phyloP scores from a whole-genome alignment of 2,113 vertebrate genomes.

The Dromaius novaehollandiae region DNA sequence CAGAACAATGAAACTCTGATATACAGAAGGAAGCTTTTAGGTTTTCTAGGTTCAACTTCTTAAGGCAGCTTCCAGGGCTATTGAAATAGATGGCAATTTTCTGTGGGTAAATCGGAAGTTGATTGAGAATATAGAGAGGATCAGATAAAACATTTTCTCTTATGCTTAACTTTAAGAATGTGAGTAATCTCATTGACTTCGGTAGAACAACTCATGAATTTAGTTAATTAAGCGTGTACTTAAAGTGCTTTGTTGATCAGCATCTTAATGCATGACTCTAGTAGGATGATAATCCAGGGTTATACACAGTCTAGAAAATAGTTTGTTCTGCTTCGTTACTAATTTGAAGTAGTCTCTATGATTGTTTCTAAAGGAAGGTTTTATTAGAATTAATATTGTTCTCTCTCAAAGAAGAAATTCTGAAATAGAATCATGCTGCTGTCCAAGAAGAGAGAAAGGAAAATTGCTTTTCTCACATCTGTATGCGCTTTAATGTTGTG shows the following conservation, averaged over 20 bases:
- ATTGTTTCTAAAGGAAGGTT: not conserved
- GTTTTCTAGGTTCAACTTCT: not conserved
- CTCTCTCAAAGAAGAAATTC: not conserved
- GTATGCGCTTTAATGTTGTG: not conserved
- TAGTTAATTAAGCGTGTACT: not conserved
- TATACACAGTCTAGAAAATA: not conserved
- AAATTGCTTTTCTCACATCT: not conserved
- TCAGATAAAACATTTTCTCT: not conserved
- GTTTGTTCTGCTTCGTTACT: not conserved
- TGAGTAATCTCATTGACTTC: not conserved
- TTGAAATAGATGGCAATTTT: not conserved
- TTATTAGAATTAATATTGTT: not conserved
- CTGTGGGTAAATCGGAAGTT: not conserved
- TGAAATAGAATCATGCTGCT: not conserved
- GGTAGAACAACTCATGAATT: conserved; percentile 12
- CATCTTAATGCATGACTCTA: not conserved
- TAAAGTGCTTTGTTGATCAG: conserved; percentile 38
- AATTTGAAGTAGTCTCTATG: not conserved
- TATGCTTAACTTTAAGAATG: not conserved
- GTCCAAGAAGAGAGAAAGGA: not conserved
- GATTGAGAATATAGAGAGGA: not conserved
- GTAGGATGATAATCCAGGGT: not conserved
- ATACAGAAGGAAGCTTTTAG: not conserved
- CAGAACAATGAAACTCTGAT: not conserved
- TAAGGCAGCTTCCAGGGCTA: not conserved